Evolutionary conservation across 2,113 vertebrate species (phyloP), one percentile per base, ranked within the genome.

Genomic region (Speoplatyrhinus poulsoni): DNA sequence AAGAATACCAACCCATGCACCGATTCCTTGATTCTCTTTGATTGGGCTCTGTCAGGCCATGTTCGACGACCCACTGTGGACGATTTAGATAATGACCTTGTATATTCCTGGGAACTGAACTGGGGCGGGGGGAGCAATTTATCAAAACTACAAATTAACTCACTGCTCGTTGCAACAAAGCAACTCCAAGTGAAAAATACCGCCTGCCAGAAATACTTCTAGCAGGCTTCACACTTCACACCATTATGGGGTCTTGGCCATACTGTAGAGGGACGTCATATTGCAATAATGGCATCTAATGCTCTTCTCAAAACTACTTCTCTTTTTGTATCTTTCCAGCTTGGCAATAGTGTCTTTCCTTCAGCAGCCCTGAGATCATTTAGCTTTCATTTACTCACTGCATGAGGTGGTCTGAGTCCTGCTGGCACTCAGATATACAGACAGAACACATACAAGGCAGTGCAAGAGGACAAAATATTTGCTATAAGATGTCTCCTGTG

Each of bases 381-480:
- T 87, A 85, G 77, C 64, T 87, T 90, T 85, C 79, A 89, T 89
- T 89, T 89, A 67, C 75, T 83, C 85, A 58, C 86, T 19, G 62
- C 81, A 11, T 90, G 88, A 82, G 75, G 78, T 82, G 80, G 84
- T 69, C 70, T 75, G 65, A 79, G 76, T 62, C 73, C 87, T 65
- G 77, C 79, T 81, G 80, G 63, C 70, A 26, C 26, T 26, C 26
- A 26, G 26, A 26, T 3, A 77, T 59, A 6, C 48, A 56, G 69
- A 75, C 61, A 73, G 56, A 76, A 55, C 65, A 62, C 48, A 80
- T 71, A 61, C 82, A 85, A 80, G 26, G 7, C 66, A 72, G 52
- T 47, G 61, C 74, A 12, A 10, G 55, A 72, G 75, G 77, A 87
- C 74, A 61, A 77, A 76, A 73, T 62, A 83, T 75, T 75, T 65